Base-by-base conservation (phyloP, 2,797 vertebrate genomes). In the Pelobates cultripes region DNA sequence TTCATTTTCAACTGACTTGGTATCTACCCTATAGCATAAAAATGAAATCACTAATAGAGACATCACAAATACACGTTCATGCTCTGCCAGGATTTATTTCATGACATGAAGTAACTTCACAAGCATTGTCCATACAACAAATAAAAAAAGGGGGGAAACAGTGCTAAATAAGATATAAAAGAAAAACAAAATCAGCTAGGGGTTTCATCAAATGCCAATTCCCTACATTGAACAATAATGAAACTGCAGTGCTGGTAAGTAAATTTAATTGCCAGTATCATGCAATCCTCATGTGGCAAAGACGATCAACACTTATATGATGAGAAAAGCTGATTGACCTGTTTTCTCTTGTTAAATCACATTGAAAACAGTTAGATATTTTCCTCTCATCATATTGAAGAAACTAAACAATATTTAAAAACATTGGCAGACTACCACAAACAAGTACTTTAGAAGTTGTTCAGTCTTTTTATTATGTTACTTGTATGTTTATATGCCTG, bases 221-320 rank as follows among this genome's bases (percentile, higher is more conserved):
- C 61, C 61, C 61, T 64, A 40, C 28, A 64, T 64, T 64, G 61
- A 64, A 64, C 61, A 64, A 64, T 64, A 64, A 64, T 64, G 61
- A 64, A 64, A n/a, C 61, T 64, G n/a, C 61, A 17, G 7, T 64
- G 61, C n/a, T 41, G 10, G 61, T 64, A 64, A 64, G 61, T 64
- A 64, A 64, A 64, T 64, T 40, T 64, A 64, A 64, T 64, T 64
- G 61, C n/a, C 61, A 64, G 61, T n/a, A 28, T 64, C 61, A 64
- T 64, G 61, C 28, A 64, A 64, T 64, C 61, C 61, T 64, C 61
- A 40, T 64, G 61, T 40, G 61, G 61, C 61, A 64, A 64, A 64
- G n/a, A 40, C 17, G 61, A 64, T 64, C 61, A 64, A 64, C 61
- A 64, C 61, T 64, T 64, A 64, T 64, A 40, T 64, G 61, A 64